Conservation (phyloP, 2,113 vertebrate genomes). For the Microcebus griseorufus region DNA sequence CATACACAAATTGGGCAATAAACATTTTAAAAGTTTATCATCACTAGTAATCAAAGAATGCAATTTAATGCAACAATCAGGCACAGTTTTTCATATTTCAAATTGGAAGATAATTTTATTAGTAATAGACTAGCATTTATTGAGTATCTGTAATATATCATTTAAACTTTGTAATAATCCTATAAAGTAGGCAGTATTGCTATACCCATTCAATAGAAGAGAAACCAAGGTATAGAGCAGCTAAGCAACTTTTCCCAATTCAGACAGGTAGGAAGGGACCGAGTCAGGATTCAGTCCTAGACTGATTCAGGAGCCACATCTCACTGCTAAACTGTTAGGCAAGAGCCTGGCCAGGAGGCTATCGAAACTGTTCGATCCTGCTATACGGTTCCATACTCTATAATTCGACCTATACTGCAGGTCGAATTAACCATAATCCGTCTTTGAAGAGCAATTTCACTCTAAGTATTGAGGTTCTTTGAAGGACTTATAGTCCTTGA, state of each 20-base stretch:
- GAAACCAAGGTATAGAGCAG: not conserved
- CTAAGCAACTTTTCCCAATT: not conserved
- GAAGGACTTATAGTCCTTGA: not conserved
- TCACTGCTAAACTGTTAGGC: not conserved
- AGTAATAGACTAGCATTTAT: not conserved
- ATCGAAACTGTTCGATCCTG: not conserved
- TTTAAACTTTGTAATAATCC: not conserved
- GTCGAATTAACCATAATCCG: not conserved
- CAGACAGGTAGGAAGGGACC: not conserved
- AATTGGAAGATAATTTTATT: not conserved
- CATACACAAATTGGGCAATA: not conserved
- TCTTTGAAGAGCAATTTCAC: constrained; percentile 1
- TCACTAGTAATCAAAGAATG: not conserved
- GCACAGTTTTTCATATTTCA: not conserved
- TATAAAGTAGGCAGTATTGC: not conserved
- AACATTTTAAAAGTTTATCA: not conserved
- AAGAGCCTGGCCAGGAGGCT: not conserved
- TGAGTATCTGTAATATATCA: not conserved
- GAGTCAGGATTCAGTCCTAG: not conserved
- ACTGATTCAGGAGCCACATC: not conserved
- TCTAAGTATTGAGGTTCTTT: not conserved
- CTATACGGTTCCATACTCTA: not conserved
- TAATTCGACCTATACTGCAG: too few relatives aligned
- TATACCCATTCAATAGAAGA: not conserved
- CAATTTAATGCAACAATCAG: not conserved